These are phyloP conservation scores for Chrysochloris asiatica DNA, from an alignment of 2,113 vertebrate genomes.

Conservation along the genomic window DNA sequence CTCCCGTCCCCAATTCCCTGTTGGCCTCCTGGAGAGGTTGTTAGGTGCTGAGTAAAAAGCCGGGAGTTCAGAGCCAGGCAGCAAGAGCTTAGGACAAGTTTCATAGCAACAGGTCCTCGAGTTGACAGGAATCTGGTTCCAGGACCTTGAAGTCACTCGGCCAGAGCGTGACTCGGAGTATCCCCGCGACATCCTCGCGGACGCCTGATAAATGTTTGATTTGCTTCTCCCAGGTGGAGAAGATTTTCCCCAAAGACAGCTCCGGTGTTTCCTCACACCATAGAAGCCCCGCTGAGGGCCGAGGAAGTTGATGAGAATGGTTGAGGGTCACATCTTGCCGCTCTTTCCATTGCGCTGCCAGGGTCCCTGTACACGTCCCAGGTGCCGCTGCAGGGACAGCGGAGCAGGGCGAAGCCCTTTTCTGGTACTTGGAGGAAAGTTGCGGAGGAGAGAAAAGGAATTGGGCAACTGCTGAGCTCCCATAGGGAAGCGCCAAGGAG, in stretches of 20 bases:
- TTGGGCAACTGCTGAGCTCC: background rate
- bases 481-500: background rate
- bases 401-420: background rate
- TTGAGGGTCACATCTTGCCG: background rate
- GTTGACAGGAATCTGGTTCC: background rate
- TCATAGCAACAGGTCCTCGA: conserved; percentile 74
- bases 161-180: background rate
- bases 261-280: background rate
- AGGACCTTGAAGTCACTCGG: background rate
- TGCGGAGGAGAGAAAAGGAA: background rate
- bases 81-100: conserved; percentile 17
- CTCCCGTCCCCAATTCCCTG: background rate
- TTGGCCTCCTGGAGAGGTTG: background rate
- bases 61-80: background rate
- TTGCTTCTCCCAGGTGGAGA: background rate
- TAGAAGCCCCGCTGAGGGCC: background rate
- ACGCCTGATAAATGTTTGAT: background rate
- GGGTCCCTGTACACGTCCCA: background rate
- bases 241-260: background rate
- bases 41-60: background rate
- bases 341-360: background rate
- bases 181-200: fast-evolving
- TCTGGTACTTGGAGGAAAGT: conserved; percentile 59
- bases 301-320: background rate
- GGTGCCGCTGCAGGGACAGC: no score